Evolutionary conservation across 92 coral and sea anemone species (phyloP), one percentile per base, ranked within the genome.

Genomic region (Micromussa lordhowensis): DNA sequence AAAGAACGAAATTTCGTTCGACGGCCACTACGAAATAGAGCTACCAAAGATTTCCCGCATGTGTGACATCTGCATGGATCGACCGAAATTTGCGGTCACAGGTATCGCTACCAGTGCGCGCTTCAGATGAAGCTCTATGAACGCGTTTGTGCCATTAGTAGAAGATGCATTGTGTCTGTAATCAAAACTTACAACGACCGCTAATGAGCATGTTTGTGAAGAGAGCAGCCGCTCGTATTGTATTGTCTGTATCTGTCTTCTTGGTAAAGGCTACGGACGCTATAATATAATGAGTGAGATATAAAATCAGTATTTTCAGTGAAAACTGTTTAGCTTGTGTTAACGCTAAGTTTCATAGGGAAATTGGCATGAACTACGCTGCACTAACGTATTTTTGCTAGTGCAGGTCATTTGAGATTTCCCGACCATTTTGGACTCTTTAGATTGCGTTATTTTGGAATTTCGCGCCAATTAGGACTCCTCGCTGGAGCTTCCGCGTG

Each of bases 61-160:
- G 36, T 93, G 95, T 38, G 95, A 91, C 44, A 91, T 93, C 69
- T 93, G 95, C 34, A 87, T 88, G 95, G 94, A 93, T 51, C 54
- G 92, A 29, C 90, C 89, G 4, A 93, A 93, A 82, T 93, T 19
- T 93, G 95, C 36, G 95, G 95, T 4, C 95, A 93, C 69, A 86
- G 95, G n/a, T 93, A 85, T 24, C 91, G 94, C 58, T 93, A 82
- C 49, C 49, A 49, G 75, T 93, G 95, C 35, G 94, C 95, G 11
- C 76, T 84, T 18, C 95, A 93, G 87, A 93, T 91, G 95, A 77
- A 94, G 4, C 58, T 85, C 16, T 92, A 93, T 29, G 95, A 93
- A 55, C 85, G 85, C 28, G 91, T 87, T 48, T 93, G 95, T 66
- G 95, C 92, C 1, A 81, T 91, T 26, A 87, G 95, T 11, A 78